Base-by-base conservation (phyloP, 2,888 invertebrate species). In the Phalangium opilio region DNA sequence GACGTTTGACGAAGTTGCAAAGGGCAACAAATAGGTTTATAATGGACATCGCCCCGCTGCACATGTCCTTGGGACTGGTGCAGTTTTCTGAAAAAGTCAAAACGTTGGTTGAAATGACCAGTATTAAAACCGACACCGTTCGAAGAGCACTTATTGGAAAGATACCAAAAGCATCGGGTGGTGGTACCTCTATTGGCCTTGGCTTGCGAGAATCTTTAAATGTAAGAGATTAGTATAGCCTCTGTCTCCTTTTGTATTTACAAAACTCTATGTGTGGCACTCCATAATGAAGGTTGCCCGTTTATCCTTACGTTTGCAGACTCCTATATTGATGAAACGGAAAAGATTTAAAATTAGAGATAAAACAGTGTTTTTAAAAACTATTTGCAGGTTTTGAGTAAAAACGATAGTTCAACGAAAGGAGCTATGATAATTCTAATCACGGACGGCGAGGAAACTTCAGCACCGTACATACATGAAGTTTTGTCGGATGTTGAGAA, bases 1-100 rank as follows among this genome's bases (percentile, higher is more conserved):
- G 11, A 27, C 14, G 34, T 27, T 8, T 75, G 75, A 72, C 67
- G 47, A 75, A 73, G 59, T 62, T 76, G 45, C 64, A 74, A 33
- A 64, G 69, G 49, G 75, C 76, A 0, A 68, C 76, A 47, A 67
- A 74, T 35, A 75, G 75, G 59, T 74, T 75, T 70, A 71, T 74
- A 3, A 64, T 71, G 27, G 71, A 73, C 49, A 73, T 75, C 59
- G 61, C 76, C 15, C 71, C 60, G 4, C 58, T 61, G 39, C 63
- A 61, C 15, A 60, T 63, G 35, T 57, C 59, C 50, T 54, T 66
- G 20, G 65, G 66, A 41, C 56, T 67, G 34, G 59, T 65, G 43
- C 58, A 61, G 35, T 63, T 65, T 39, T 50, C 45, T 39, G 44
- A 48, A 3, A 33, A 39, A 5, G 56, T 55, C 14, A 43, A 41